phyloP scores from a whole-genome alignment of 2,797 vertebrate species.

The Sebastiscus albofasciatus region DNA sequence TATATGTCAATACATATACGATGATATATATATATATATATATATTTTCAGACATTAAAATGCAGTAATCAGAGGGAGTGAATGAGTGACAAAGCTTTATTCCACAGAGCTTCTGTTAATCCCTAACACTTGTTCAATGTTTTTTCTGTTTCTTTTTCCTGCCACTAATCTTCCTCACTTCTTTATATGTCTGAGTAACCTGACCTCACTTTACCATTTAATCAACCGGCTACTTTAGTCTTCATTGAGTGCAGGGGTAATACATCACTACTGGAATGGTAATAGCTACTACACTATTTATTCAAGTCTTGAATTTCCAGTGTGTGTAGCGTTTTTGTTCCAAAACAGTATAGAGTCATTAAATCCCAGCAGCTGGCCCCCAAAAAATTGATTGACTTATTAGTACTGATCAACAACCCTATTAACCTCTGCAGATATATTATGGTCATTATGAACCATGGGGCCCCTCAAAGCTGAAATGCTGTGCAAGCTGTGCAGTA shows the following conservation, averaged over 20 bases:
- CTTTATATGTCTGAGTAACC: constrained; percentile 8
- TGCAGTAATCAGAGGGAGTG: neutral
- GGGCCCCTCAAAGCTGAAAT: constrained; percentile 26
- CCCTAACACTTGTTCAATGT: neutral
- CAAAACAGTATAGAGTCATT: constrained; percentile 13
- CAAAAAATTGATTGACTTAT: neutral
- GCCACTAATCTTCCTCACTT: neutral
- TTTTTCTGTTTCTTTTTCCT: neutral
- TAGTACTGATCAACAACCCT: constrained; percentile 26
- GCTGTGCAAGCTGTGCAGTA: constrained; percentile 26
- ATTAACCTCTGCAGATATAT: constrained; percentile 36
- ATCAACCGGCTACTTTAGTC: constrained; percentile 25
- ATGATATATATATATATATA: neutral
- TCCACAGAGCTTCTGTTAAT: neutral
- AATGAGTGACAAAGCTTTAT: neutral
- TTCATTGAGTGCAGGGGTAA: constrained; percentile 8
- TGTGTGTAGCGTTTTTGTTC: constrained; percentile 19
- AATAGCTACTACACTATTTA: constrained; percentile 16
- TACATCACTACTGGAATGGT: constrained; percentile 4
- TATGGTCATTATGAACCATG: neutral
- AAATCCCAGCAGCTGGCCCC: constrained; percentile 10
- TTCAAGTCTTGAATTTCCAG: constrained; percentile 15
- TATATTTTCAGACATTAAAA: neutral
- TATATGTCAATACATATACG: neutral
- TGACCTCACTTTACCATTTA: constrained; percentile 30